Evolutionary conservation across 2,888 invertebrate species (phyloP).

Genomic region (Eurytoma californica): DNA sequence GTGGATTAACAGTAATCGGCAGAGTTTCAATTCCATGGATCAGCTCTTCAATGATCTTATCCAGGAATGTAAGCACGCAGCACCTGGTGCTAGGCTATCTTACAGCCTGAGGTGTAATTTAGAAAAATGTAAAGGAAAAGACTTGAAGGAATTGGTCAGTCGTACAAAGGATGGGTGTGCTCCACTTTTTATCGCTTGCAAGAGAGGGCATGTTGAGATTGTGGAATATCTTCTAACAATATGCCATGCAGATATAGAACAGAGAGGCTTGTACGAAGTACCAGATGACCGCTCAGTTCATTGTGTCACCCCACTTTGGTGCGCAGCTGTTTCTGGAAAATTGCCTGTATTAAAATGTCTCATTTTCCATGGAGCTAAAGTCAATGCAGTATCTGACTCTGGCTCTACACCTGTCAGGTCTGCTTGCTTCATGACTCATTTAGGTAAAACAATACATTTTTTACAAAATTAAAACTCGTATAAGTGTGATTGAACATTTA

Average conservation of each 20-base stretch:
- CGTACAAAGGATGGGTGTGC: conserved; percentile 86
- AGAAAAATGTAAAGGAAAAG: conserved; percentile 79
- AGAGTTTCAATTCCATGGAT: conserved; percentile 70
- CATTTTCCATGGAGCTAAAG: conserved; percentile 86
- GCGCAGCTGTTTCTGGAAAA: conserved; percentile 91
- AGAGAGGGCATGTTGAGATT: conserved; percentile 88
- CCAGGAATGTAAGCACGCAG: conserved; percentile 81
- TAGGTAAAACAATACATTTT: conserved; percentile 77
- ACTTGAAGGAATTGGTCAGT: conserved; percentile 82
- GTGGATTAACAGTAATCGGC: conserved; percentile 58
- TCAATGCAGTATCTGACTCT: conserved; percentile 91
- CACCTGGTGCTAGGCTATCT: conserved; percentile 82
- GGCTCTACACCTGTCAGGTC: conserved; percentile 93
- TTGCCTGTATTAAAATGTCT: conserved; percentile 86
- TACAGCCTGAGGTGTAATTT: conserved; percentile 77
- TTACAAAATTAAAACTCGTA: not conserved
- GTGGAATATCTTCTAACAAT: conserved; percentile 89
- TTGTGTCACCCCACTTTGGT: conserved; percentile 93
- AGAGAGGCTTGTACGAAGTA: conserved; percentile 89
- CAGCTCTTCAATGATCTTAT: conserved; percentile 80
- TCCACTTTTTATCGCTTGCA: conserved; percentile 87
- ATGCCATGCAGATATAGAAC: conserved; percentile 91
- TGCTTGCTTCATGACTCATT: conserved; percentile 94
- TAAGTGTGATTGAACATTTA: not conserved
- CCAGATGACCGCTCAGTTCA: conserved; percentile 88